phyloP scores from a whole-genome alignment of 2,888 invertebrate genomes.

The Prionchulus punctatus region DNA sequence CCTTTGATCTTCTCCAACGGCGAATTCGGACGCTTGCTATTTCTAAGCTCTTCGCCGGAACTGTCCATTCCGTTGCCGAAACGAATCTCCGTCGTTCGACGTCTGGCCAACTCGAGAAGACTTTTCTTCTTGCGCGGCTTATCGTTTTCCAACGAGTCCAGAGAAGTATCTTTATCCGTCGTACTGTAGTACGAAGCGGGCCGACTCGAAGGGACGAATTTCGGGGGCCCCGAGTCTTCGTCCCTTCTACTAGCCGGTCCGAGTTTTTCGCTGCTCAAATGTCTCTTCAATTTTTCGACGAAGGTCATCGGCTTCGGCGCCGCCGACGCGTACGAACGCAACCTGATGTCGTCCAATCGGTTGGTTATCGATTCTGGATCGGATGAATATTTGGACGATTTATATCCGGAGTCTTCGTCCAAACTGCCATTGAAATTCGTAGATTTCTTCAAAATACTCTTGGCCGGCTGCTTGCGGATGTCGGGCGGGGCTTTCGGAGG shows the following conservation, averaged over 20 bases:
- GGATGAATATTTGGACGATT: no score
- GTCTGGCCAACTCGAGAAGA: conserved; percentile 17
- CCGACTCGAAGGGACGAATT: no score
- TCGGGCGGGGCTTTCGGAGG: background rate
- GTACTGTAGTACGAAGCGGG: no score
- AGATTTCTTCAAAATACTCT: background rate
- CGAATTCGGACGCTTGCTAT: conserved; percentile 17
- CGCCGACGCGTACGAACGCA: background rate
- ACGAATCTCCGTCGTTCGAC: conserved; percentile 19
- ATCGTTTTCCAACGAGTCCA: no score
- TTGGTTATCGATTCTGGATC: no score
- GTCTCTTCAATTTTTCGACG: conserved; percentile 1
- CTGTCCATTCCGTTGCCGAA: background rate
- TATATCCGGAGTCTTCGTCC: background rate
- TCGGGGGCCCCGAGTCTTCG: background rate
- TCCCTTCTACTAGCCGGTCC: background rate
- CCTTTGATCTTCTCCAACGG: conserved; percentile 30
- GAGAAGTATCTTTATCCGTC: no score
- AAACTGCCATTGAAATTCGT: background rate
- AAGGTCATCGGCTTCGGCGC: background rate
- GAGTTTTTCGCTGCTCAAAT: conserved; percentile 8
- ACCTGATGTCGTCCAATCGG: background rate
- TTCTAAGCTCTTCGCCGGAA: background rate
- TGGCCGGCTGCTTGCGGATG: background rate
- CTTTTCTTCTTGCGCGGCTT: conserved; percentile 12